phyloP scores from a whole-genome alignment of 2,888 invertebrate genomes.

The Tachina lurida region DNA sequence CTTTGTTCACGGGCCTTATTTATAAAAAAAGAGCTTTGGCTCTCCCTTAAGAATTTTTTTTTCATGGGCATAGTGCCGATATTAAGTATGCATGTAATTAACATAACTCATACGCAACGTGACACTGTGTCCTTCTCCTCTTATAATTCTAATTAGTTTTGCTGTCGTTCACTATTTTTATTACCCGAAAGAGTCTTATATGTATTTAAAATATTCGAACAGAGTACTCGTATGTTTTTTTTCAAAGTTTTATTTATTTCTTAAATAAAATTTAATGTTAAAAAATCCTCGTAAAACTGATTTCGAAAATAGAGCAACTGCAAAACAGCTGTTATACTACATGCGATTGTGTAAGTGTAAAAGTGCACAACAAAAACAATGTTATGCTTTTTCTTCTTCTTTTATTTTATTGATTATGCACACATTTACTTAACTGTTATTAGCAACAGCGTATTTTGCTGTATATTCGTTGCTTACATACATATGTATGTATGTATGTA shows the following conservation, averaged over 20 bases:
- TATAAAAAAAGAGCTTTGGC: no score
- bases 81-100: not conserved
- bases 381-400: not conserved
- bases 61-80: no score
- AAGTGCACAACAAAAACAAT: slow-evolving; percentile 31
- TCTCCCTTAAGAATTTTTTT: no score
- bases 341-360: not conserved
- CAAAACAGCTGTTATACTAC: slow-evolving; percentile 22
- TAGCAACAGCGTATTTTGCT: no score
- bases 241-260: not conserved
- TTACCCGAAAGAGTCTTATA: not conserved
- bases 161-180: not conserved
- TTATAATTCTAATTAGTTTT: not conserved
- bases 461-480: not conserved
- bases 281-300: slow-evolving; percentile 3
- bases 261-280: not conserved
- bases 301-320: slow-evolving; percentile 6
- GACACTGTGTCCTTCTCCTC: not conserved
- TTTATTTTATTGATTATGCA: slow-evolving; percentile 41
- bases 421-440: slow-evolving; percentile 10
- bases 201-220: no score
- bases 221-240: no score
- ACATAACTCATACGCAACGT: slow-evolving; percentile 22
- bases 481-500: no score
- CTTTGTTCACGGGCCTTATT: no score